Base-by-base conservation (phyloP, 1,140 invertebrate genomes). In the Hylaeus anthracinus region DNA sequence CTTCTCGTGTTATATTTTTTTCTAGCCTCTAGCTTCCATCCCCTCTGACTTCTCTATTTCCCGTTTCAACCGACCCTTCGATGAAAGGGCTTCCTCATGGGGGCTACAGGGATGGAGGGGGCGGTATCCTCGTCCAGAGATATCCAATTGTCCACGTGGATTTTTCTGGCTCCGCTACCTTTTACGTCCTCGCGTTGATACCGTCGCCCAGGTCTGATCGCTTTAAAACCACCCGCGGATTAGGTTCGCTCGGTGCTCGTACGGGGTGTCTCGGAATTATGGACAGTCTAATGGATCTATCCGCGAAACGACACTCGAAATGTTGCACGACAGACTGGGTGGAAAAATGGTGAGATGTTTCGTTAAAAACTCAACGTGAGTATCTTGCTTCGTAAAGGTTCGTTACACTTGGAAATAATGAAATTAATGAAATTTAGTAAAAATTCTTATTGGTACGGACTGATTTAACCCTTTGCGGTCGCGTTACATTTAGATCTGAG, bases 121-220 rank as follows among this genome's bases (percentile, higher is more conserved):
- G 39, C 26, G 12, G 61, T 45, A 78, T 72, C 75, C 39, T 41
- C 66, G 45, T 4, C 37, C 14, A 43, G 1, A 45, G 51, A 72
- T 41, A 79, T 79, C 77, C 77, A 56, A 79, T 79, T 79, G 70
- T 79, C 26, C 69, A 53, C 14, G 41, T 55, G 69, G 48, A 79
- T 79, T 61, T 72, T 39, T 51, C 45, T 3, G 3, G 41, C 12
- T 60, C 39, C 12, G 5, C 5, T 14, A 9, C 9, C 48, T 39
- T 56, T n/a, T 48, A 9, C 12, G 39, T 9, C 3, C 26, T 48
- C 65, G 55, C 26, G 1, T 48, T 45, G 64, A 53, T 71, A 64
- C 51, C 56, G 14, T 6, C 9, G 3, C 1, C 1, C 8, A 37
- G 9, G 75, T 79, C 77, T 78, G 67, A 45, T 72, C 75, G 75